Conservation (phyloP, 2,797 vertebrate species). For the Rhincodon typus region DNA sequence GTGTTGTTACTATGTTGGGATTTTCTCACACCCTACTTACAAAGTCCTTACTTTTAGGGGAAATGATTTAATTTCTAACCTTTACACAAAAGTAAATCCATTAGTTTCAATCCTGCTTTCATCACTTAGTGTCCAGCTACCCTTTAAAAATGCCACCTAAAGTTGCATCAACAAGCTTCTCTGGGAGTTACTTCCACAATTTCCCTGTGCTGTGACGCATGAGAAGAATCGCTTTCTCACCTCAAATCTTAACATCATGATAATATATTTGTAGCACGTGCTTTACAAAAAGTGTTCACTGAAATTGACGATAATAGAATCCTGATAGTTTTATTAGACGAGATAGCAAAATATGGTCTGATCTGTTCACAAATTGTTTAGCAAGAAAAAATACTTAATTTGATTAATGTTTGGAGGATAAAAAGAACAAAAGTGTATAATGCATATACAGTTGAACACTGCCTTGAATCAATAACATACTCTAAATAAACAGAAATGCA, state of each 20-base stretch:
- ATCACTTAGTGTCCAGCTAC: neutral
- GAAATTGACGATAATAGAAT: neutral
- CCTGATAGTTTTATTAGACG: neutral
- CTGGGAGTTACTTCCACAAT: neutral
- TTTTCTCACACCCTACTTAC: neutral
- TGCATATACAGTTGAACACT: neutral
- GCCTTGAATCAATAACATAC: neutral
- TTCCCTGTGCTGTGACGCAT: neutral
- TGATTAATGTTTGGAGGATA: neutral
- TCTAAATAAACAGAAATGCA: neutral
- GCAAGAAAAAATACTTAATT: neutral
- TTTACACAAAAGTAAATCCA: neutral
- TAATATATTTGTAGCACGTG: neutral
- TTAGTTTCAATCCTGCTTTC: neutral
- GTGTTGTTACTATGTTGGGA: neutral
- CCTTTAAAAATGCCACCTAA: neutral
- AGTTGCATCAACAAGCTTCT: neutral
- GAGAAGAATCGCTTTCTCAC: neutral
- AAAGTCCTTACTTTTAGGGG: neutral
- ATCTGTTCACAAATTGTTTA: neutral
- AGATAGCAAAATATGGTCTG: neutral
- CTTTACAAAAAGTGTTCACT: neutral
- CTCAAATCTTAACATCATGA: neutral
- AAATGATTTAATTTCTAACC: neutral
- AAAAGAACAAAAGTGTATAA: neutral